Conservation (phyloP, 35 echinoderm and acorn worm species). For the Ophioderma brevispina region DNA sequence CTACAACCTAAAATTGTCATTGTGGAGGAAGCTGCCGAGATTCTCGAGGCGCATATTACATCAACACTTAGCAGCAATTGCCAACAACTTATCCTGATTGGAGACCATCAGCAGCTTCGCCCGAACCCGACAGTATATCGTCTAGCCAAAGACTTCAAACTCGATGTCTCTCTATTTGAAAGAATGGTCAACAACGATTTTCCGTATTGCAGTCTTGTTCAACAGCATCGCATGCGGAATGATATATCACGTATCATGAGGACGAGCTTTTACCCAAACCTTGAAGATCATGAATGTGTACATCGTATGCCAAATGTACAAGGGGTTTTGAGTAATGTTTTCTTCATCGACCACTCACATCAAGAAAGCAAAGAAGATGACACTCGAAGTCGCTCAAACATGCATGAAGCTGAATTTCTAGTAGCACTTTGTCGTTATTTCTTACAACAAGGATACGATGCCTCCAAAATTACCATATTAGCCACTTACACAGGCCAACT, state of each 20-base stretch:
- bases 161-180: slow-evolving; percentile 92
- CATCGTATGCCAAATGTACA: slow-evolving; percentile 20
- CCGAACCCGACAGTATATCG: slow-evolving; percentile 65
- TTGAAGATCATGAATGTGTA: slow-evolving; percentile 73
- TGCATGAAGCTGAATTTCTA: slow-evolving; percentile 70
- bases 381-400: slow-evolving; percentile 64
- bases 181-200: slow-evolving; percentile 80
- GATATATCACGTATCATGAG: slow-evolving; percentile 76
- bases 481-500: slow-evolving; percentile 84
- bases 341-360: slow-evolving; percentile 70
- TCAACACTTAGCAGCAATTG: slow-evolving; percentile 30
- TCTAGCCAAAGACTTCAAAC: slow-evolving; percentile 67
- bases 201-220: slow-evolving; percentile 43
- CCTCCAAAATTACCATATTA: slow-evolving; percentile 73
- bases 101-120: slow-evolving; percentile 84
- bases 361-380: slow-evolving; percentile 55
- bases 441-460: slow-evolving; percentile 60
- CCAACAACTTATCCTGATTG: slow-evolving; percentile 81
- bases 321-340: slow-evolving; percentile 63
- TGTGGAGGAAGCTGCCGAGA: slow-evolving; percentile 87
- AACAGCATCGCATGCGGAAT: slow-evolving; percentile 88
- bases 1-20: slow-evolving; percentile 67
- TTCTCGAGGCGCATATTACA: slow-evolving; percentile 73
- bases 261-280: slow-evolving; percentile 61
- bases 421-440: slow-evolving; percentile 73